Percentiles rank a stretch among this genome's conserved stretches.
Evolutionary conservation across 2,888 invertebrate genomes (phyloP).

Genomic region (Tetanocera ferruginea): DNA sequence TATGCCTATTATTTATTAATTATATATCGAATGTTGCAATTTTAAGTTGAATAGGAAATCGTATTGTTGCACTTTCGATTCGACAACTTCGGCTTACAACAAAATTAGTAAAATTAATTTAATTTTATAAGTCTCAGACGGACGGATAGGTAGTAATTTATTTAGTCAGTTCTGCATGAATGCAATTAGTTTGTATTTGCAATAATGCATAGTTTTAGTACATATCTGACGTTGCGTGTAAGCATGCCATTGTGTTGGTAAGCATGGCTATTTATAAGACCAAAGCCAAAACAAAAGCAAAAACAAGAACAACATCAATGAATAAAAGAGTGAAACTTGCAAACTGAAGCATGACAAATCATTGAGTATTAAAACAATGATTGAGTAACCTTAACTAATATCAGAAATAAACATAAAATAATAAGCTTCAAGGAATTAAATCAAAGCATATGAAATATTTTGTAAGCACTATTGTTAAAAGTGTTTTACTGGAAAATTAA

Average conservation of each 20-base stretch:
- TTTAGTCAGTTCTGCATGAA: conserved; percentile 12
- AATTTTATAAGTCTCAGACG: conserved; percentile 17
- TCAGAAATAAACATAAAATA: not conserved
- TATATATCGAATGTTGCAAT: conserved; percentile 9
- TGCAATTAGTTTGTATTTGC: conserved; percentile 8
- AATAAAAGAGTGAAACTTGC: conserved; percentile 14
- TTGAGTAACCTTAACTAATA: not conserved
- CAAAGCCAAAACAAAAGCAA: not conserved
- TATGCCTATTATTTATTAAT: not conserved
- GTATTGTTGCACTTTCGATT: conserved; percentile 6
- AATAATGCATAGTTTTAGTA: conserved; percentile 10
- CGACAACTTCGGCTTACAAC: not conserved
- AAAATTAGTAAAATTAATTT: conserved; percentile 2
- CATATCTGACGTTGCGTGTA: conserved; percentile 15
- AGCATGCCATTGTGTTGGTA: conserved; percentile 10
- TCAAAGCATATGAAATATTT: not conserved
- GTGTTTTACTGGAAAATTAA: not conserved
- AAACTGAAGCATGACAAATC: conserved; percentile 19
- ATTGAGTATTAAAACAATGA: not conserved
- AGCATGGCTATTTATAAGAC: not conserved
- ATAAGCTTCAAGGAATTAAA: not conserved
- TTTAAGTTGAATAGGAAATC: conserved; percentile 11
- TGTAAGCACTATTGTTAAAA: not conserved
- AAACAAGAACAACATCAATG: not conserved
- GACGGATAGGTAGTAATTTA: not conserved